These are phyloP conservation scores for Eilema griseolum DNA, from an alignment of 2,888 invertebrate genomes.

Conservation along the genomic window DNA sequence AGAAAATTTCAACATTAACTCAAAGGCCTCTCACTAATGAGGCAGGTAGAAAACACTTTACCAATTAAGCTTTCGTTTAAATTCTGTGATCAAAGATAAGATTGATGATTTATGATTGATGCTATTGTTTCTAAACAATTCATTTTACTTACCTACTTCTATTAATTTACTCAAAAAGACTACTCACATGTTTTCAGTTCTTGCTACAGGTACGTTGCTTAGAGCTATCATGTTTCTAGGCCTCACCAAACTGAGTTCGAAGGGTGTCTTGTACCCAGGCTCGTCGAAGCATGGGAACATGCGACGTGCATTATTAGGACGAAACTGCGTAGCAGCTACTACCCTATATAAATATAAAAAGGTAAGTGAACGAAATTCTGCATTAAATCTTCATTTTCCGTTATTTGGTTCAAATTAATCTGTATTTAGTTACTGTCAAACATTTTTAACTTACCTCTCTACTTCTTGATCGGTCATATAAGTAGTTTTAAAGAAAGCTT, in stretches of 20 bases:
- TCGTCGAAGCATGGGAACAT: constrained; percentile 95
- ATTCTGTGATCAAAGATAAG: neutral
- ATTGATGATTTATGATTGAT: neutral
- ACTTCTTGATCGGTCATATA: constrained; percentile 82
- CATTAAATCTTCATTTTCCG: too few relatives aligned
- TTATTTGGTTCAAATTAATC: neutral
- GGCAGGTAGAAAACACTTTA: neutral
- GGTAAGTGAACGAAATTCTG: neutral
- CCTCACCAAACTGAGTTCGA: constrained; percentile 88
- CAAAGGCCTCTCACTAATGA: neutral
- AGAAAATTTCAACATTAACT: neutral
- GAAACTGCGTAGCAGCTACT: constrained; percentile 90
- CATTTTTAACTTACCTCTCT: constrained; percentile 72
- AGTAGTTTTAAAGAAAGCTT: constrained; percentile 90
- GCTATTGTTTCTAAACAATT: neutral
- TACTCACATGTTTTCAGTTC: constrained; percentile 88
- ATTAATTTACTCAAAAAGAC: neutral
- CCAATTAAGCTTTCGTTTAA: neutral
- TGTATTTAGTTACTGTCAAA: neutral
- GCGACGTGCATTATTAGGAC: constrained; percentile 91
- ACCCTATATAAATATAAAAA: constrained; percentile 66
- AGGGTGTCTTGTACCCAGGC: constrained; percentile 91
- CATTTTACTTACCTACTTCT: too few relatives aligned
- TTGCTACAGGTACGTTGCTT: constrained; percentile 89
- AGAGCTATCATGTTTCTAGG: constrained; percentile 87